A percentile compares a stretch with the other conserved stretches of the same genome.
Evolutionary conservation across 1,140 invertebrate species (phyloP).

Genomic region (Musca vetustissima): DNA sequence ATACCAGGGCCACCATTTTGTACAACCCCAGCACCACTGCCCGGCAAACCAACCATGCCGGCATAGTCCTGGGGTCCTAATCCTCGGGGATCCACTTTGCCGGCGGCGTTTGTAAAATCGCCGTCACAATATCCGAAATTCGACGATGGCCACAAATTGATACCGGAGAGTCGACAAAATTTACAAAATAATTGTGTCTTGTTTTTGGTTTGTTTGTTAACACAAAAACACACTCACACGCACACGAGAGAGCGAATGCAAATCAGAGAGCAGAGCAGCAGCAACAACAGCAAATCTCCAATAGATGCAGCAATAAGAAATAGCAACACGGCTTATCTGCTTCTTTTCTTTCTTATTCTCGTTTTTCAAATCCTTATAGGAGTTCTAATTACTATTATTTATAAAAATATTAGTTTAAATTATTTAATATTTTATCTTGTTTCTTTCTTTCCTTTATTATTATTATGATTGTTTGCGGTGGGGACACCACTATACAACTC

Average conservation of each 20-base stretch:
- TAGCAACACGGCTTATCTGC: neutral
- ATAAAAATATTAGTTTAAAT: too few species aligned
- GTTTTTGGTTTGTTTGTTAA: neutral
- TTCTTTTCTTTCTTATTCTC: neutral
- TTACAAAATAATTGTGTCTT: neutral
- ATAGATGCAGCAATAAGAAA: too few species aligned
- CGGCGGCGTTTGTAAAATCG: conserved; percentile 50
- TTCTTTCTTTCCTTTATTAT: too few species aligned
- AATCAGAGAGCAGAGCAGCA: too few species aligned
- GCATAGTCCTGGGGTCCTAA: conserved; percentile 53
- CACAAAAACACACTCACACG: neutral
- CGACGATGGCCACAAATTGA: conserved; percentile 43
- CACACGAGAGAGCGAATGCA: neutral
- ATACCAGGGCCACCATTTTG: conserved; percentile 28
- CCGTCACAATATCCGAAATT: conserved; percentile 49
- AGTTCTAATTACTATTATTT: too few species aligned
- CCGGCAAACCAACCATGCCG: conserved; percentile 55
- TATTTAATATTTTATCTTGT: neutral
- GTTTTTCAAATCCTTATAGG: too few species aligned
- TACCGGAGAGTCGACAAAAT: too few species aligned
- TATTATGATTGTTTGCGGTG: too few species aligned
- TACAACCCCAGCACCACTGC: conserved; percentile 35
- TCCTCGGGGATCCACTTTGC: conserved; percentile 54
- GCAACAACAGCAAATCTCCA: too few species aligned
- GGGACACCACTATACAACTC: neutral